Evolutionary conservation across 2,797 vertebrate species (phyloP).

Genomic region (Tympanoctomys barrerae): DNA sequence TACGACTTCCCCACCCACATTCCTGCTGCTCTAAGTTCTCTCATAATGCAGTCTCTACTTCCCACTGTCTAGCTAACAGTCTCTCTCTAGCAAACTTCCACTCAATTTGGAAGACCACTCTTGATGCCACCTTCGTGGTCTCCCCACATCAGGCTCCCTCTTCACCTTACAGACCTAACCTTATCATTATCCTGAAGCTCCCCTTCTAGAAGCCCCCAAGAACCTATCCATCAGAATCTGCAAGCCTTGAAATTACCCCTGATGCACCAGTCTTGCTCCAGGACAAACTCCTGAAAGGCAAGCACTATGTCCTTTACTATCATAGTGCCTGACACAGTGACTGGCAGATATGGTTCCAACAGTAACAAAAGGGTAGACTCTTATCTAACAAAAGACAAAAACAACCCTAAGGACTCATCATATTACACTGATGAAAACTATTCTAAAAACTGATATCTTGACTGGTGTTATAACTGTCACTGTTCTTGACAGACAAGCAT

Average conservation of each 20-base stretch:
- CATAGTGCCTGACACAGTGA: no score
- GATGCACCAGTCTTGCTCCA: neutral
- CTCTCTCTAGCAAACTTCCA: neutral
- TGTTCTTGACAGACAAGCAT: neutral
- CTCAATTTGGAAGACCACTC: neutral
- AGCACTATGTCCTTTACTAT: neutral
- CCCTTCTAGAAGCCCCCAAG: neutral
- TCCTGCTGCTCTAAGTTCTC: neutral
- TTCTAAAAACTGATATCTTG: neutral
- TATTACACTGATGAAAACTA: neutral
- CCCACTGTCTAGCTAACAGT: neutral
- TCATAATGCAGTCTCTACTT: neutral
- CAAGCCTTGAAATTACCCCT: neutral
- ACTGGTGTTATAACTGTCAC: neutral
- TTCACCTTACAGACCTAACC: neutral
- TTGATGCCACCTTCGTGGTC: neutral
- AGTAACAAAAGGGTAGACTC: neutral
- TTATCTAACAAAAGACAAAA: neutral
- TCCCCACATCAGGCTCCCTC: neutral
- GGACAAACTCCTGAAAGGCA: neutral
- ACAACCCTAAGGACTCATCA: neutral
- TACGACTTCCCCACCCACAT: accelerated
- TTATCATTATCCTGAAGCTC: accelerated
- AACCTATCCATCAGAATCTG: neutral
- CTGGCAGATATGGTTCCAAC: neutral